Percentiles rank a stretch among this genome's conserved stretches.
phyloP scores from a whole-genome alignment of 2,113 vertebrate genomes.

The Solea solea region DNA sequence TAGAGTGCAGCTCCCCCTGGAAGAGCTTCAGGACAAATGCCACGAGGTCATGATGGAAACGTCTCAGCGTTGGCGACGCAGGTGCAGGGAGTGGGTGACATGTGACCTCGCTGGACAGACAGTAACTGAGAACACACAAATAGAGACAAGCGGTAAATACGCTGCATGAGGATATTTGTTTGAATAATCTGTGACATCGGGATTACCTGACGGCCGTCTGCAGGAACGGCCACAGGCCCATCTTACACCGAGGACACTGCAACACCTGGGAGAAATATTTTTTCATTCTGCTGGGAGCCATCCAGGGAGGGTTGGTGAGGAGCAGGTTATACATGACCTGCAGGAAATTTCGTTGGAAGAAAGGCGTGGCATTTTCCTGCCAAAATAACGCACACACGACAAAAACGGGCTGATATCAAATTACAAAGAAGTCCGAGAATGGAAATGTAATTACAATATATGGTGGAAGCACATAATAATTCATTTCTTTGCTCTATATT shows the following conservation, averaged over 20 bases:
- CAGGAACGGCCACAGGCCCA: slow-evolving; percentile 86
- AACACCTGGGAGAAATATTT: slow-evolving; percentile 88
- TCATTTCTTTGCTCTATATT: background rate
- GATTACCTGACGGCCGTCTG: slow-evolving; percentile 88
- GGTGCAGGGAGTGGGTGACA: slow-evolving; percentile 86
- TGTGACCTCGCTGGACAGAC: slow-evolving; percentile 71
- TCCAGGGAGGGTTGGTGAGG: slow-evolving; percentile 88
- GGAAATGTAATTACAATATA: background rate
- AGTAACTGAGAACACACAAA: slow-evolving; percentile 68
- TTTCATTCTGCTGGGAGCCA: slow-evolving; percentile 74
- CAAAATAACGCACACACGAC: slow-evolving; percentile 56
- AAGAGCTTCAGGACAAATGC: slow-evolving; percentile 87
- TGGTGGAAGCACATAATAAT: background rate
- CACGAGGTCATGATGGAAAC: slow-evolving; percentile 84
- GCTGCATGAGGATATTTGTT: background rate
- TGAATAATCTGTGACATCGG: background rate
- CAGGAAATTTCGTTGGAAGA: slow-evolving; percentile 79
- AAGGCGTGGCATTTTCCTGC: slow-evolving; percentile 83
- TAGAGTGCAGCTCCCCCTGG: slow-evolving; percentile 86
- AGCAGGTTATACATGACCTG: slow-evolving; percentile 83
- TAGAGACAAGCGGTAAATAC: background rate
- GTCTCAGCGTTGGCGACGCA: slow-evolving; percentile 76
- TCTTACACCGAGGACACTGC: slow-evolving; percentile 92
- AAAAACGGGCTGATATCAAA: background rate
- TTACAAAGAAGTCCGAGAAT: background rate